Percentiles rank a stretch among this genome's conserved stretches.
phyloP scores from a whole-genome alignment of 2,888 invertebrate species.

The Pterostichus madidus region DNA sequence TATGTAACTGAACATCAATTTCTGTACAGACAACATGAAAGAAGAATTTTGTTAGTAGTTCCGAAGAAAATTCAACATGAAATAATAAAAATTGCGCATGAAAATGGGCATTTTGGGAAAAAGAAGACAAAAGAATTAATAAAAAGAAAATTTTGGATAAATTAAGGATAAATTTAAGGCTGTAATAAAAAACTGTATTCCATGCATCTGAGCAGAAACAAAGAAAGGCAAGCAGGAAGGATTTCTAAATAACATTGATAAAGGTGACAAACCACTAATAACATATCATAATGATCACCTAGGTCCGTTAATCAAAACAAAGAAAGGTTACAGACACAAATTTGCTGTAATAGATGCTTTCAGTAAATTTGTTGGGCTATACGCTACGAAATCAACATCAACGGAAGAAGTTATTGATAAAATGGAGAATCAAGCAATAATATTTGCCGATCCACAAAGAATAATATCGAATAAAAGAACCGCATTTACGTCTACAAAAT shows the following conservation, averaged over 20 bases:
- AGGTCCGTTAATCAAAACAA: constrained; percentile 71
- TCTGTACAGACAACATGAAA: constrained; percentile 56
- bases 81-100: too few relatives aligned
- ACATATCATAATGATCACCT: constrained; percentile 73
- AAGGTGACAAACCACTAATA: constrained; percentile 71
- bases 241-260: constrained; percentile 70
- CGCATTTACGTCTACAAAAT: too few relatives aligned
- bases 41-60: too few relatives aligned
- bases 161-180: constrained; percentile 68
- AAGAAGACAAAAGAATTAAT: constrained; percentile 69
- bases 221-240: constrained; percentile 72
- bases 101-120: constrained; percentile 67
- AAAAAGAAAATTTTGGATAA: constrained; percentile 69
- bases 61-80: too few relatives aligned
- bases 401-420: constrained; percentile 70
- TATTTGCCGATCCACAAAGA: constrained; percentile 69
- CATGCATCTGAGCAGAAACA: constrained; percentile 70
- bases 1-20: constrained; percentile 66
- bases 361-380: constrained; percentile 72
- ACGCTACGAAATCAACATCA: constrained; percentile 71
- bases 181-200: constrained; percentile 69
- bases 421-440: constrained; percentile 68
- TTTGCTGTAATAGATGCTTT: constrained; percentile 72
- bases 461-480: constrained; percentile 70
- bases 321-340: constrained; percentile 71